These are phyloP conservation scores for Pheosia tremula DNA, from an alignment of 2,888 invertebrate genomes.

Conservation along the genomic window DNA sequence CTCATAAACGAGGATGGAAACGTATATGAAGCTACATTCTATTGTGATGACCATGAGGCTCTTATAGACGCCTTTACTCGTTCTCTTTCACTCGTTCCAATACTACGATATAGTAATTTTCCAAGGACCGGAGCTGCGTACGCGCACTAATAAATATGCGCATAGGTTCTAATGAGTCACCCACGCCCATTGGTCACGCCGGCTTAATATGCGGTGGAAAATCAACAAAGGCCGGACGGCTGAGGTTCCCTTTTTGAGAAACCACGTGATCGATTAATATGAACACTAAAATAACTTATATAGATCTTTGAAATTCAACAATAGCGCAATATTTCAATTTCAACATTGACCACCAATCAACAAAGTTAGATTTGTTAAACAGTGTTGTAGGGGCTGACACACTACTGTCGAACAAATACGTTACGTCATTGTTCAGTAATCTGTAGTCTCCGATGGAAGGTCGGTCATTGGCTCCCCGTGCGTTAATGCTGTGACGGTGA, in stretches of 20 bases:
- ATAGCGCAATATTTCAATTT: slow-evolving; percentile 1
- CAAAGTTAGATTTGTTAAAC: not conserved
- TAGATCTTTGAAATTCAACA: slow-evolving; percentile 24
- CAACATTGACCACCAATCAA: not conserved
- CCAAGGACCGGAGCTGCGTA: slow-evolving; percentile 36
- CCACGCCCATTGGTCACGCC: slow-evolving; percentile 37
- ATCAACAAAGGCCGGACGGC: slow-evolving; percentile 48
- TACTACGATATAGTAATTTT: slow-evolving; percentile 32
- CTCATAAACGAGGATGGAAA: no score
- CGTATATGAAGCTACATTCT: not conserved
- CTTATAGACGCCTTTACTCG: slow-evolving; percentile 26
- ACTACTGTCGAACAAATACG: slow-evolving; percentile 2
- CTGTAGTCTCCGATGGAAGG: not conserved
- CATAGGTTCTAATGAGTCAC: slow-evolving; percentile 56
- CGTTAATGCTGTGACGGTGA: slow-evolving; percentile 14
- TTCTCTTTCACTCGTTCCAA: slow-evolving; percentile 35
- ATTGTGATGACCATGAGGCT: slow-evolving; percentile 10
- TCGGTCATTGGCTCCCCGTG: not conserved
- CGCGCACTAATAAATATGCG: slow-evolving; percentile 45
- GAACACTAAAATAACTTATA: slow-evolving; percentile 33
- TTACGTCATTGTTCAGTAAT: slow-evolving; percentile 1
- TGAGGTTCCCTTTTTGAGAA: slow-evolving; percentile 46
- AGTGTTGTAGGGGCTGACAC: not conserved
- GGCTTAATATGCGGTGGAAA: slow-evolving; percentile 61
- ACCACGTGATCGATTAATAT: slow-evolving; percentile 44